Percentiles rank a stretch among this genome's conserved stretches.
Evolutionary conservation across 2,113 vertebrate genomes (phyloP).

Genomic region (Eonycteris spelaea): DNA sequence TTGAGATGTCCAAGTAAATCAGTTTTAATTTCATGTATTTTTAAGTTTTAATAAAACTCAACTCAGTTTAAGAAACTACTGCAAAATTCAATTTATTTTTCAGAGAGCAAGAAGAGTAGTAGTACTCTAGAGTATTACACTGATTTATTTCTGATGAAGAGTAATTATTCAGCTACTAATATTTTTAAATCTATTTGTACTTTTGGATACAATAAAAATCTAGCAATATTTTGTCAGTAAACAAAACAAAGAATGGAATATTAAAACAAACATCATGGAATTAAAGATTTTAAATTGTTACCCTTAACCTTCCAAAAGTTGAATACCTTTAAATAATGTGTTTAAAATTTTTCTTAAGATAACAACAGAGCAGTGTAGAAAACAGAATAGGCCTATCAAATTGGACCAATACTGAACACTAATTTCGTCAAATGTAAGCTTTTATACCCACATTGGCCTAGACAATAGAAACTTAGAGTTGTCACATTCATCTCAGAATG

Average conservation of each 20-base stretch:
- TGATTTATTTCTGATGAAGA: conserved; percentile 32
- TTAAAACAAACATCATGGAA: conserved; percentile 55
- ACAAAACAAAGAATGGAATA: conserved; percentile 41
- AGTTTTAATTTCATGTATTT: conserved; percentile 33
- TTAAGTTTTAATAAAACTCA: conserved; percentile 26
- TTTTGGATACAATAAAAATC: conserved; percentile 29
- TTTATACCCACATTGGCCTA: background rate
- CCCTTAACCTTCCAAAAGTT: conserved; percentile 67
- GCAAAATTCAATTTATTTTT: conserved; percentile 49
- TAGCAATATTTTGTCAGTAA: conserved; percentile 45
- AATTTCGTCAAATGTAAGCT: background rate
- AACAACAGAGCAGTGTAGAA: conserved; percentile 52
- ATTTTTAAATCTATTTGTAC: conserved; percentile 61
- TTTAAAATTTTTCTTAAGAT: conserved; percentile 73
- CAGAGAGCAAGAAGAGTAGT: background rate
- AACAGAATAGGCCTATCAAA: background rate
- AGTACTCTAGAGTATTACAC: conserved; percentile 26
- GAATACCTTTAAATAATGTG: conserved; percentile 70
- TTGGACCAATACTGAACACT: background rate
- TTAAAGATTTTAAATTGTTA: conserved; percentile 56
- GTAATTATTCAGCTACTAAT: conserved; percentile 1
- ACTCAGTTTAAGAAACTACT: conserved; percentile 24
- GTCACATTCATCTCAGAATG: background rate
- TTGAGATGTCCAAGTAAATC: background rate
- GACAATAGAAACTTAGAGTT: conserved; percentile 38